These are phyloP conservation scores for Macrotis lagotis DNA, from an alignment of 2,113 vertebrate genomes.

Conservation along the genomic window DNA sequence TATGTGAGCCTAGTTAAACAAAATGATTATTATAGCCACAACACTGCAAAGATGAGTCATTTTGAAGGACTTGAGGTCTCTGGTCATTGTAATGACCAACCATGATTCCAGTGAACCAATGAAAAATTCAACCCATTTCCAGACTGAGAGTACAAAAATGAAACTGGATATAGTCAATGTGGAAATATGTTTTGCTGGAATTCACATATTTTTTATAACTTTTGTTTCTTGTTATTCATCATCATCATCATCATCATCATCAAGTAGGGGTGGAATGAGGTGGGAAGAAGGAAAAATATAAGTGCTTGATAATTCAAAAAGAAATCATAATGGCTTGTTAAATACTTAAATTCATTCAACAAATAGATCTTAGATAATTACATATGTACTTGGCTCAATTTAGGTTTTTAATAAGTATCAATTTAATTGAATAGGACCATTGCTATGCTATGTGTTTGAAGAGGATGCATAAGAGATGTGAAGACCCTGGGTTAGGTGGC, in stretches of 20 bases:
- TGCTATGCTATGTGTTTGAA: neutral
- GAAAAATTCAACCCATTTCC: neutral
- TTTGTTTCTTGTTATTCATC: neutral
- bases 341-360: neutral
- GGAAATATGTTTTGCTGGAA: neutral
- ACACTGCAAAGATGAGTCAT: neutral
- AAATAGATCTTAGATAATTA: neutral
- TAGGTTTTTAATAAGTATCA: no score
- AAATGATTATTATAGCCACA: neutral
- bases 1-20: neutral
- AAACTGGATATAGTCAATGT: neutral
- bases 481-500: no score
- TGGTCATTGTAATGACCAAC: neutral
- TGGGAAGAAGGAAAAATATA: neutral
- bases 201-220: neutral
- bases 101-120: neutral
- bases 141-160: neutral
- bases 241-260: no score
- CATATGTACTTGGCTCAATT: neutral
- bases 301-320: neutral
- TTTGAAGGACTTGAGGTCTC: neutral
- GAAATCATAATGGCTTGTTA: neutral
- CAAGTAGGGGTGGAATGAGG: no score
- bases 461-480: neutral
- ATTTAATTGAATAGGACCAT: neutral